Evolutionary conservation across 1,140 invertebrate species (phyloP), one percentile per base, ranked within the genome.

Genomic region (Panagrolaimus sp.): DNA sequence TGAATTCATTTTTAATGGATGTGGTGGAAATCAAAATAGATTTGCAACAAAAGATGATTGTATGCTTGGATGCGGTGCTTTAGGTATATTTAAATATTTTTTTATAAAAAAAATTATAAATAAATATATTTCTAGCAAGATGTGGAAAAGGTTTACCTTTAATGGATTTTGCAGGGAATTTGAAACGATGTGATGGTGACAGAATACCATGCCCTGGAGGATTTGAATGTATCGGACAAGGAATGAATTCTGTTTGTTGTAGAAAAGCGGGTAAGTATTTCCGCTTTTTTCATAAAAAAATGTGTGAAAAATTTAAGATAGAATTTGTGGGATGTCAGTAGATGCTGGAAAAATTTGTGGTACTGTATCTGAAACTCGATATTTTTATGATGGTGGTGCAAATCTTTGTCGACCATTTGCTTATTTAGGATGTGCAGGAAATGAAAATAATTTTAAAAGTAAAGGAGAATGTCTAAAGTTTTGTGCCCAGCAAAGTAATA

Each of bases 111-210:
- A 14, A 25, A 9, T 9, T 11, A 2, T 9, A 31, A 25, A 47
- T 8, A 9, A 9, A 27, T 20, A 44, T 45, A 20, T 11, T 69
- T 72, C 63, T 31, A 74, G 73, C 66, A 2, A 48, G 23, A 13
- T 75, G 74, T 51, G 72, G 72, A 23, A 74, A 74, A 44, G 74
- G 74, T 9, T 53, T 75, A n/a, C 74, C 74, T 3, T 44, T 75
- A 23, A 75, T 75, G 74, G 74, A 75, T 47, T 75, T 74, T 53
- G 72, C 74, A 13, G 74, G 74, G 23, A 75, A 74, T 23, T 68
- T 75, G 25, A 75, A 75, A 23, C 16, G 74, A 63, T 75, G 74
- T 27, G 74, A 75, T 45, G 72, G 72, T 5, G 72, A 75, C 16
- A 25, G 68, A 44, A 45, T 74, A 14, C 74, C 74, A 31, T 75